These are phyloP conservation scores for Lycocerus yunnanus DNA, from an alignment of 2,888 invertebrate genomes.

Conservation along the genomic window DNA sequence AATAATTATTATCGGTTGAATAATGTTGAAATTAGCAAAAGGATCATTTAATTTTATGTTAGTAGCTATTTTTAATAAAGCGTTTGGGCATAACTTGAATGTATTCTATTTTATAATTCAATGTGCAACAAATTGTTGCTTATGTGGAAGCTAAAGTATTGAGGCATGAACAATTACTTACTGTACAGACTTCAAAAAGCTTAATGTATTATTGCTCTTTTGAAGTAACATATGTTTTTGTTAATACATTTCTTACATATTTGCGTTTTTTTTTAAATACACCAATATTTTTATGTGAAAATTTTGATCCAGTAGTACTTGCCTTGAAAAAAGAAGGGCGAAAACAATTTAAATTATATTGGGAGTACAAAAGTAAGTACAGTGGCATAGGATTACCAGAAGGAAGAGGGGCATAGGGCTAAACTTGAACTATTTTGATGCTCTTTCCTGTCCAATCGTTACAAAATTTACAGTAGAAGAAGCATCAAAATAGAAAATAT, in stretches of 20 bases:
- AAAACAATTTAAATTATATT: too few species aligned
- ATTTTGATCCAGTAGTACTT: too few species aligned
- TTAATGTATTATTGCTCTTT: constrained; percentile 57
- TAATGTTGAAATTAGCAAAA: constrained; percentile 1
- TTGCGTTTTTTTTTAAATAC: background rate
- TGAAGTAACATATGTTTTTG: constrained; percentile 40
- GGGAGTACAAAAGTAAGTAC: too few species aligned
- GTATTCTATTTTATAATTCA: background rate
- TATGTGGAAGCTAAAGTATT: background rate
- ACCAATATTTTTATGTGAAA: too few species aligned
- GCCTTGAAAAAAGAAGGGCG: too few species aligned
- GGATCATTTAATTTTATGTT: constrained; percentile 14
- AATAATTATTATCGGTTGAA: background rate
- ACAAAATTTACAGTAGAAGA: too few species aligned
- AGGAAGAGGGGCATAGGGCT: too few species aligned
- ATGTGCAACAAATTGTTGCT: background rate
- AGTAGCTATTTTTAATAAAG: constrained; percentile 6
- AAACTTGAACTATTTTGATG: too few species aligned
- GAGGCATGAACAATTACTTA: constrained; percentile 46
- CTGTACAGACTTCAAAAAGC: constrained; percentile 56
- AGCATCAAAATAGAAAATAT: too few species aligned
- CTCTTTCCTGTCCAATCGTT: too few species aligned
- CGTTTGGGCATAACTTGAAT: constrained; percentile 9
- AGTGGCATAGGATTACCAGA: too few species aligned
- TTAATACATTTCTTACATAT: constrained; percentile 31